A percentile compares a stretch with the other conserved stretches of the same genome.
These are phyloP conservation scores for Dasyornis broadbenti DNA, from an alignment of 2,113 vertebrate species.

Conservation along the genomic window DNA sequence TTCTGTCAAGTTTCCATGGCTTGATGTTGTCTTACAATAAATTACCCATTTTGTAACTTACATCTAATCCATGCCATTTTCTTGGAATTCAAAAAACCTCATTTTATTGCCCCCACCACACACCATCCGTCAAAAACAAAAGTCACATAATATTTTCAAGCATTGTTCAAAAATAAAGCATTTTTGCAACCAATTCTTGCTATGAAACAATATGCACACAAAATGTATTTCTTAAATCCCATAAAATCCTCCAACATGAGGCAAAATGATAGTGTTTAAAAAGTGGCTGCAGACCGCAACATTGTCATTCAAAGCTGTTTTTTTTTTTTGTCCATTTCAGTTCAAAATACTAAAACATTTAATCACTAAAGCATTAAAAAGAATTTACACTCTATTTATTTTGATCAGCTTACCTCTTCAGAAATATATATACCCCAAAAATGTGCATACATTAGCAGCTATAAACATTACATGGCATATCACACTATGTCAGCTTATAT, in stretches of 20 bases:
- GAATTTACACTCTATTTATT: slow-evolving; percentile 83
- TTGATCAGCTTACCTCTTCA: slow-evolving; percentile 90
- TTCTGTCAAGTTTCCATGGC: slow-evolving; percentile 95
- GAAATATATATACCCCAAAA: slow-evolving; percentile 93
- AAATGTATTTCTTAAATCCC: slow-evolving; percentile 83
- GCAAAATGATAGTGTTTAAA: slow-evolving; percentile 79
- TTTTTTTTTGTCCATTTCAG: slow-evolving; percentile 81
- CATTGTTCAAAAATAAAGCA: slow-evolving; percentile 94
- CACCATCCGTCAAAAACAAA: slow-evolving; percentile 86
- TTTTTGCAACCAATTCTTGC: slow-evolving; percentile 88
- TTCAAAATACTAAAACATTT: slow-evolving; percentile 88
- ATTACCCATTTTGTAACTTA: slow-evolving; percentile 83
- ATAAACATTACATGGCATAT: slow-evolving; percentile 90
- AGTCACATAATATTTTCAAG: slow-evolving; percentile 87
- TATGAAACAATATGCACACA: slow-evolving; percentile 91
- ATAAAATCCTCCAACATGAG: slow-evolving; percentile 83
- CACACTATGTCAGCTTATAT: slow-evolving; percentile 96
- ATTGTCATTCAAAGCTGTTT: slow-evolving; percentile 75
- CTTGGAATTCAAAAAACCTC: slow-evolving; percentile 88
- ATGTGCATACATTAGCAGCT: slow-evolving; percentile 98
- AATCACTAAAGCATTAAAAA: slow-evolving; percentile 90
- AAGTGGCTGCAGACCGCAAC: slow-evolving; percentile 74
- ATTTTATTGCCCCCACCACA: slow-evolving; percentile 87
- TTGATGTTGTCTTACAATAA: slow-evolving; percentile 92
- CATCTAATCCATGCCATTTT: slow-evolving; percentile 85